Base-by-base conservation (phyloP, 2,888 invertebrate genomes). In the Aphrophora alni region DNA sequence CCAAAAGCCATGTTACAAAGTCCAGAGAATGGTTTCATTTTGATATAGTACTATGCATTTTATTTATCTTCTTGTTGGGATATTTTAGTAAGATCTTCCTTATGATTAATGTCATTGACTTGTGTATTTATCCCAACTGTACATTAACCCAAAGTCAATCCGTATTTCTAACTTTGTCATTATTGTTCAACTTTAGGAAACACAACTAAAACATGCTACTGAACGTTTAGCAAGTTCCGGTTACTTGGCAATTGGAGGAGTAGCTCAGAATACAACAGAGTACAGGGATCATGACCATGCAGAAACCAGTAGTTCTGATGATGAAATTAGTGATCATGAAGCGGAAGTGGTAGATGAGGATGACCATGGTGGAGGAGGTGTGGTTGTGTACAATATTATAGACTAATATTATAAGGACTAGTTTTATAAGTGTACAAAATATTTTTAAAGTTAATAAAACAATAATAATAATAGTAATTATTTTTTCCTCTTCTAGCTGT, bases 191-290 rank as follows among this genome's bases (percentile, higher is more conserved):
- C 17, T 44, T 44, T 82, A 89, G 89, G 87, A 90, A 85, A 86
- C 92, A 68, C 92, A 92, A 87, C 88, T 90, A 0, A 88, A 89
- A 81, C 90, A 92, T 87, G 92, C 92, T 7, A 90, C 91, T 0
- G 90, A 91, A 83, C 90, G 90, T 83, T 86, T 92, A 77, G 82
- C 76, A 73, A 68, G 74, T 12, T 77, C 75, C 27, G 71, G 77
- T 12, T 77, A 25, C 38, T 28, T 27, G 26, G 80, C 81, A n/a
- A 12, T 76, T 10, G 83, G 83, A n/a, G 74, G 59, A 21, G 28
- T 44, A 4, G 72, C 78, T 14, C 78, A 80, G 38, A 76, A 74
- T 26, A 71, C 78, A 26, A 51, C 78, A 5, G n/a, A 68, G 17
- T 82, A 82, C 59, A 78, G 82, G 0, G 82, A 84, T n/a, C 77